These are phyloP conservation scores for Syngnathus rostellatus DNA, from an alignment of 2,797 vertebrate genomes.

Conservation along the genomic window DNA sequence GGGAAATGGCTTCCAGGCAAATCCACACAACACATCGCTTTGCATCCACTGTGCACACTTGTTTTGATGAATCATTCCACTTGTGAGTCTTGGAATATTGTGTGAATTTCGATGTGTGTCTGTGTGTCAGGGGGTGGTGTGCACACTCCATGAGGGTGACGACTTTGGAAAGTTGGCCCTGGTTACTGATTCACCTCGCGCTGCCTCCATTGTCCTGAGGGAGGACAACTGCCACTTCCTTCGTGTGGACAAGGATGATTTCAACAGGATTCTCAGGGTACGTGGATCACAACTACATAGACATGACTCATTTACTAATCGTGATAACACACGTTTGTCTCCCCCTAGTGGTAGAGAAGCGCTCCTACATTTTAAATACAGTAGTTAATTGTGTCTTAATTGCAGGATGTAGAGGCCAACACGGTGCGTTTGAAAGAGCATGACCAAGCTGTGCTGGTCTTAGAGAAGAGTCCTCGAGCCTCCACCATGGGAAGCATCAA, in stretches of 20 bases:
- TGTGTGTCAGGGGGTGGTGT: constrained; percentile 83
- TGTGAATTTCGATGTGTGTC: constrained; percentile 3
- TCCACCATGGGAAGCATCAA: constrained; percentile 82
- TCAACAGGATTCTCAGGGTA: constrained; percentile 95
- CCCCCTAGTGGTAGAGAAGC: constrained; percentile 39
- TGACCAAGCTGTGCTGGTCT: constrained; percentile 90
- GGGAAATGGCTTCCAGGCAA: constrained; percentile 28
- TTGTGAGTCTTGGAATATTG: constrained; percentile 8
- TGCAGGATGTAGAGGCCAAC: constrained; percentile 96
- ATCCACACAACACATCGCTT: constrained; percentile 24
- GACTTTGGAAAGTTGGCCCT: constrained; percentile 96
- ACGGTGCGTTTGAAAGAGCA: constrained; percentile 98
- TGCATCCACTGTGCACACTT: not conserved
- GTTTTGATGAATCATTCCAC: constrained; percentile 20
- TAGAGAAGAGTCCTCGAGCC: constrained; percentile 89
- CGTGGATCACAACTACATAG: not conserved
- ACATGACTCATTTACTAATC: not conserved
- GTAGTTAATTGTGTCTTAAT: constrained; percentile 5
- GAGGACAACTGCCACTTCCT: constrained; percentile 98
- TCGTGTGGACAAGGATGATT: constrained; percentile 95
- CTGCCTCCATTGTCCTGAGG: constrained; percentile 90
- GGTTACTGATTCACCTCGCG: constrained; percentile 90
- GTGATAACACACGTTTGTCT: constrained; percentile 24
- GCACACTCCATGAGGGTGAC: constrained; percentile 91
- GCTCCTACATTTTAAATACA: constrained; percentile 11